Percentiles rank a stretch among this genome's conserved stretches.
phyloP scores from a whole-genome alignment of 2,113 vertebrate genomes.

The Chroicocephalus ridibundus region DNA sequence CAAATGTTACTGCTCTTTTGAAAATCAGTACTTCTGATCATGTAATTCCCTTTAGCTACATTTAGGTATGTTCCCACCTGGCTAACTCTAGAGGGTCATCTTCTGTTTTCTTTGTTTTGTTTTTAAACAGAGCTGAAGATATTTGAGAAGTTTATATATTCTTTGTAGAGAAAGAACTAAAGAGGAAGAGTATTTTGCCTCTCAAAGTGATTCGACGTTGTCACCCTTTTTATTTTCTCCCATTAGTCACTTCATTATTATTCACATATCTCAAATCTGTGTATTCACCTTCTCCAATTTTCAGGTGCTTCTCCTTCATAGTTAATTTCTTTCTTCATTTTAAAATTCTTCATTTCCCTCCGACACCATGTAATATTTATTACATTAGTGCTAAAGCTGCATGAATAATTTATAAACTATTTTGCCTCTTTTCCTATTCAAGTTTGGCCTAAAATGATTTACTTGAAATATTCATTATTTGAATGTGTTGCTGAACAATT shows the following conservation, averaged over 20 bases:
- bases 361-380: conserved; percentile 51
- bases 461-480: conserved; percentile 49
- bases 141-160: not conserved
- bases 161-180: not conserved
- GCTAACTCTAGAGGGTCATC: not conserved
- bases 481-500: not conserved
- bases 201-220: not conserved
- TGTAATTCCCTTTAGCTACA: not conserved
- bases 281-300: conserved; percentile 7
- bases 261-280: not conserved
- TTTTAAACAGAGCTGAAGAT: not conserved
- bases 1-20: not conserved
- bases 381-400: conserved; percentile 9
- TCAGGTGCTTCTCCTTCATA: conserved; percentile 25
- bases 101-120: not conserved
- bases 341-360: conserved; percentile 10
- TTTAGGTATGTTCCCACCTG: not conserved
- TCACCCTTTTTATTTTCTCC: not conserved
- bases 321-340: conserved; percentile 27
- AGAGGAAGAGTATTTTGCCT: not conserved
- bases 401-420: conserved; percentile 43
- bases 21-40: not conserved
- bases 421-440: conserved; percentile 16
- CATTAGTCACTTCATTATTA: not conserved
- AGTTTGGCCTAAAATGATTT: conserved; percentile 9